Base-by-base conservation (phyloP, 2,888 invertebrate genomes). In the Spialia ferax region DNA sequence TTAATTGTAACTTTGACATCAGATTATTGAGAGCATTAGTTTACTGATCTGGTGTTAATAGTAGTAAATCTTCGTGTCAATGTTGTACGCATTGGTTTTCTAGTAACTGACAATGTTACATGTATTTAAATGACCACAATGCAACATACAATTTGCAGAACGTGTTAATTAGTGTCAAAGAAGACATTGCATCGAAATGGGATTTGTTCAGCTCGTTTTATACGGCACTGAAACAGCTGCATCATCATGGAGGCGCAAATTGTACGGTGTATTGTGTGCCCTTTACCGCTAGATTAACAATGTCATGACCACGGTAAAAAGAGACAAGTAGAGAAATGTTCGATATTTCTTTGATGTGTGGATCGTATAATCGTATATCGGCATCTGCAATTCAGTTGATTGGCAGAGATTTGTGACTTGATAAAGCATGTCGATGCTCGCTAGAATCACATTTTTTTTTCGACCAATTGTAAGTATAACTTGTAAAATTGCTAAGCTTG, bases 241-340 rank as follows among this genome's bases (percentile, higher is more conserved):
- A 7, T 8, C 4, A 1, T 32, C 8, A 32, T 2, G 10, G 32
- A 8, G 11, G 10, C 10, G 8, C 8, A 38, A 38, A 38, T 38
- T 6, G 38, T 8, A 38, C n/a, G 38, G 5, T 38, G 38, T 38
- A n/a, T n/a, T 38, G 38, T 38, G n/a, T 38, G n/a, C n/a, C 38
- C n/a, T n/a, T 38, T n/a, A 42, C n/a, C 42, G 56, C 56, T 63
- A 55, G 18, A 63, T 63, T 63, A 63, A 63, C 45, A 63, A 45
- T 63, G 55, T 32, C 23, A 29, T 45, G 55, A 26, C 13, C 10
- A 35, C 11, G 11, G 35, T 11, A 35, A 35, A 35, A 11, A 35
- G 35, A 11, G 11, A 35, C 0, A 11, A 35, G 35, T 35, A 13
- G 32, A 32, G 29, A 29, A 29, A 8, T 29, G 29, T 26, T 6